Evolutionary conservation across 2,888 invertebrate genomes (phyloP).

Genomic region (Therioaphis trifolii): DNA sequence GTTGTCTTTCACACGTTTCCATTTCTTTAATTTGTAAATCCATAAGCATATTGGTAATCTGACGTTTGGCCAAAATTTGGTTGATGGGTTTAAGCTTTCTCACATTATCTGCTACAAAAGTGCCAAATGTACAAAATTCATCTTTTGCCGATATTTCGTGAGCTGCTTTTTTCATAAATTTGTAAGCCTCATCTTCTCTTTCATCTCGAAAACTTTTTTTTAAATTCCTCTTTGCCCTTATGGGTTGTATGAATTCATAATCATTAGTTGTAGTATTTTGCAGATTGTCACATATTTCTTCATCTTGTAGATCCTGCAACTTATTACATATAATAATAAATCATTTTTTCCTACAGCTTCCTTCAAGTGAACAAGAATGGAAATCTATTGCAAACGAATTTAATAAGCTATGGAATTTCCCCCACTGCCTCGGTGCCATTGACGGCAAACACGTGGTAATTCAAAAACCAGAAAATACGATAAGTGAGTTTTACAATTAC

Average conservation of each 20-base stretch:
- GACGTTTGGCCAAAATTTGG: too few relatives aligned
- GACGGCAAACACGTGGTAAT: too few relatives aligned
- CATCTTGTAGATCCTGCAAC: slow-evolving; percentile 17
- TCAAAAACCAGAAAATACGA: too few relatives aligned
- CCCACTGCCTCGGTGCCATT: too few relatives aligned
- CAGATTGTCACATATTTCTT: slow-evolving; percentile 26
- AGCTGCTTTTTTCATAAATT: slow-evolving; percentile 17
- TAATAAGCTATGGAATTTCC: slow-evolving; percentile 35
- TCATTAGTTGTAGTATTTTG: background rate
- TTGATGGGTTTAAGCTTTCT: background rate
- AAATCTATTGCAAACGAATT: slow-evolving; percentile 9
- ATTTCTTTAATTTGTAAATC: slow-evolving; percentile 36
- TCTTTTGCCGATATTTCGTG: slow-evolving; percentile 6
- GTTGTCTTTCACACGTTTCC: too few relatives aligned
- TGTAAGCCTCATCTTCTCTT: too few relatives aligned
- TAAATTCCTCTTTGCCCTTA: too few relatives aligned
- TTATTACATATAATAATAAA: slow-evolving; percentile 14
- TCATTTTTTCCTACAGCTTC: slow-evolving; percentile 33
- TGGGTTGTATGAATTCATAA: slow-evolving; percentile 10
- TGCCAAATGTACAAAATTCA: slow-evolving; percentile 17
- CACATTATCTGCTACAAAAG: slow-evolving; percentile 23
- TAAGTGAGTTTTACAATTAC: too few relatives aligned
- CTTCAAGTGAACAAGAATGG: slow-evolving; percentile 44
- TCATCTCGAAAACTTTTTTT: too few relatives aligned
- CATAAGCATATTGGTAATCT: slow-evolving; percentile 8